Base-by-base conservation (phyloP, 1,140 invertebrate genomes). In the Pantala flavescens region DNA sequence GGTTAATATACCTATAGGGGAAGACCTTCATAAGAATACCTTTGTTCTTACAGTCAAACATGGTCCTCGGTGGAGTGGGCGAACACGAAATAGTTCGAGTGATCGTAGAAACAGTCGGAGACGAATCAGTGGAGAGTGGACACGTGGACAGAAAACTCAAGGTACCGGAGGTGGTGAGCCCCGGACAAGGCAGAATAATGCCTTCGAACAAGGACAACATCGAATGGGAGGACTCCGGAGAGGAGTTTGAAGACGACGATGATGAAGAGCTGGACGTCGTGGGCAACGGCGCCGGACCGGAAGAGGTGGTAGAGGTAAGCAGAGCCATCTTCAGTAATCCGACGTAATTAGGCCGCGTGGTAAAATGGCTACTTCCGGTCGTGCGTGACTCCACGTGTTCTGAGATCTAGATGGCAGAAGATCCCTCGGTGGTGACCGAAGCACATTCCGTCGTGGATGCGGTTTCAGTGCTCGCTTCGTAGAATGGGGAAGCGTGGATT, bases 31-130 rank as follows among this genome's bases (percentile, higher is more conserved):
- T n/a, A n/a, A n/a, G 28, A 9, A 36, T 36, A 36, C 9, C 28
- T 36, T 36, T 2, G 2, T 36, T 36, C 9, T 36, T 36, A 36
- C 28, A 36, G 28, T 36, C 28, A 5, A 63, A 63, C 49, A 63
- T 63, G n/a, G 49, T 63, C 12, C 49, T 63, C 3, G 49, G 49
- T 7, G 49, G 43, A 70, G 28, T 23, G 71, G 24, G 72, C 28
- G n/a, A 72, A 72, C 14, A 23, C 23, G 36, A 43, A 75, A n/a
- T 70, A 70, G 21, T 49, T 72, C 36, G 55, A 77, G n/a, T n/a
- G 16, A 74, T 21, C 24, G 24, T 42, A 28, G 21, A 71, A 71
- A 12, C 63, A 49, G 43, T 63, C 0, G 43, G 23, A 21, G 71
- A 71, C 21, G 49, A 63, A 23, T 36, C 12, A 71, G 63, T 21